Evolutionary conservation across 2,797 vertebrate genomes (phyloP).

Genomic region (Dallia pectoralis): DNA sequence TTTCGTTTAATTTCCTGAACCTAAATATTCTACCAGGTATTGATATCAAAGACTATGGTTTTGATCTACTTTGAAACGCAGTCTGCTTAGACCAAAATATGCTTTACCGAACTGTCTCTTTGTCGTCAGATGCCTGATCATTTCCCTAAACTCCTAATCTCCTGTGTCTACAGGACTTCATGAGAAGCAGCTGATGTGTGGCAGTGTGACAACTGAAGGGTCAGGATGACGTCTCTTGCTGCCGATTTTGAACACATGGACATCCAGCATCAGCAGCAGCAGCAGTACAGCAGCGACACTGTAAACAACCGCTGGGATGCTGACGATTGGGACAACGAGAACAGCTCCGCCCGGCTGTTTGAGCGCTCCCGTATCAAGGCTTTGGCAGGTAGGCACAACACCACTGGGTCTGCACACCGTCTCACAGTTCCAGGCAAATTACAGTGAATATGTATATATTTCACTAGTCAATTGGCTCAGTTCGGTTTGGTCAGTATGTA

Average conservation of each 20-base stretch:
- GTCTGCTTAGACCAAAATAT: neutral
- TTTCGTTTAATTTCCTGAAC: neutral
- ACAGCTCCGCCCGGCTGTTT: conserved; percentile 93
- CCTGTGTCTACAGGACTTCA: conserved; percentile 66
- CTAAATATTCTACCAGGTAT: neutral
- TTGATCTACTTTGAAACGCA: neutral
- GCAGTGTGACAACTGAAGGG: conserved; percentile 49
- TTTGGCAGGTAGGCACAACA: conserved; percentile 76
- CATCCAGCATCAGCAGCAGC: conserved; percentile 94
- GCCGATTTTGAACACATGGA: conserved; percentile 95
- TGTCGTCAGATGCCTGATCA: neutral
- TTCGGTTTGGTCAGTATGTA: neutral
- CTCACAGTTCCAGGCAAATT: neutral
- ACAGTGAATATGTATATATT: neutral
- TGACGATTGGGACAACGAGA: conserved; percentile 98
- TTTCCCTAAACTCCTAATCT: neutral
- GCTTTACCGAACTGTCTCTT: neutral
- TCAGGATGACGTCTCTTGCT: conserved; percentile 90
- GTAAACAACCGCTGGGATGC: conserved; percentile 98
- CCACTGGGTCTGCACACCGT: neutral
- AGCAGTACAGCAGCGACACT: conserved; percentile 80
- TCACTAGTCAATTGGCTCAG: neutral
- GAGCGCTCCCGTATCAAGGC: conserved; percentile 97
- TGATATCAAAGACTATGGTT: neutral
- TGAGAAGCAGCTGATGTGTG: conserved; percentile 57